Base-by-base conservation (phyloP, 2,888 invertebrate genomes). In the Epirrhoe alternata region DNA sequence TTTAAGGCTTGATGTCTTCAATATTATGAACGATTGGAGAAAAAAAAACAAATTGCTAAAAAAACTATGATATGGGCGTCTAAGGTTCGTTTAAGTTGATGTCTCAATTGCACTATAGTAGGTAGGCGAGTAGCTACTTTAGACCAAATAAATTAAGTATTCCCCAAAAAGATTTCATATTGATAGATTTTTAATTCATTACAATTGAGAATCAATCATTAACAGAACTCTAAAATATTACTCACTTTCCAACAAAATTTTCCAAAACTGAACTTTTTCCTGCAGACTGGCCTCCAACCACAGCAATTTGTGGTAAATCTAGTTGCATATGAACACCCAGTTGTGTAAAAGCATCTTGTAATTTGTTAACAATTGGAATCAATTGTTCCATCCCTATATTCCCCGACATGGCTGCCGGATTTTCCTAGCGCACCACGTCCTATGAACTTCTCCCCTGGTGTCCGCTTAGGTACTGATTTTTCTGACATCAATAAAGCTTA, bases 251-350 rank as follows among this genome's bases (percentile, higher is more conserved):
- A 77, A 99, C 99, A 89, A 99, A 99, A 94, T 99, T 99, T 94
- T 99, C 99, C 86, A 99, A 94, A 67, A 99, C 99, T 61, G 99
- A 99, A 93, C 99, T 99, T 94, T 99, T 99, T 83, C 99, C 99
- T 82, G 99, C 99, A 86, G 99, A 99, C 93, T 99, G 99, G 82
- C 99, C 99, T 89, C 99, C 99, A 84, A 99, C 99, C 71, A 99
- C 99, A 74, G 99, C 99, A 86, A 99, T 99, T 94, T 99, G 99
- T 77, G 99, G 99, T 86, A 99, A 95, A 95, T 99, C 99, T 88
- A 99, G 94, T 89, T 98, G 98, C 97, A 99, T 97, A 87, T 98
- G 97, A 81, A 99, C 99, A 79, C 99, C 99, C 89, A 99, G 94
- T 86, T 98, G 97, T 74, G 99, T 97, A 94, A 99, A 99, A 77